Conservation (phyloP, 2,888 invertebrate genomes). For the Drosophila suboccidentalis region DNA sequence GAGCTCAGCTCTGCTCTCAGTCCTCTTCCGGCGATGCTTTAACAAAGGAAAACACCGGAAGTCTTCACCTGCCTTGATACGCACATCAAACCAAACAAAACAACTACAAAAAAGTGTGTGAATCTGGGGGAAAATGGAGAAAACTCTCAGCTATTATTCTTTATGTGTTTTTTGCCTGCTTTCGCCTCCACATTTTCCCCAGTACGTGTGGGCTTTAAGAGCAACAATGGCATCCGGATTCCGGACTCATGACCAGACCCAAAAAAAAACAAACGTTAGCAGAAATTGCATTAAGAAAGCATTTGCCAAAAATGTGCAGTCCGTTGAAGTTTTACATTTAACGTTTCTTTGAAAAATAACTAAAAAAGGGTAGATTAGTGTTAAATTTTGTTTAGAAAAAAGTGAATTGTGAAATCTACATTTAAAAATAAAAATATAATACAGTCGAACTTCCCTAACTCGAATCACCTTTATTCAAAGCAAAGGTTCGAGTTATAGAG, state of each 20-base stretch:
- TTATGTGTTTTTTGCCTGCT: too few relatives aligned
- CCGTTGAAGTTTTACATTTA: constrained; percentile 35
- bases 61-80: constrained; percentile 41
- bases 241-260: constrained; percentile 36
- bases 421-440: too few relatives aligned
- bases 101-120: constrained; percentile 10
- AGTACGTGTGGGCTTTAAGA: constrained; percentile 31
- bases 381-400: too few relatives aligned
- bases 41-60: constrained; percentile 59
- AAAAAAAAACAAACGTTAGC: constrained; percentile 23
- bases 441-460: too few relatives aligned
- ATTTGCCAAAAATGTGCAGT: constrained; percentile 64
- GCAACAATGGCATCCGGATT: constrained; percentile 63
- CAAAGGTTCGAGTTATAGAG: too few relatives aligned
- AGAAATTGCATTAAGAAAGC: constrained; percentile 80
- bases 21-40: constrained; percentile 23
- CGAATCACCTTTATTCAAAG: too few relatives aligned
- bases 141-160: constrained; percentile 65
- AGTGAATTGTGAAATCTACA: too few relatives aligned
- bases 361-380: neutral
- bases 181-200: constrained; percentile 35
- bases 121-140: constrained; percentile 11
- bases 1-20: constrained; percentile 19
- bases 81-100: constrained; percentile 35
- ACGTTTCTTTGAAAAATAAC: neutral